A percentile compares a stretch with the other conserved stretches of the same genome.
These are phyloP conservation scores for Apotomis turbidana DNA, from an alignment of 2,888 invertebrate genomes.

Conservation along the genomic window DNA sequence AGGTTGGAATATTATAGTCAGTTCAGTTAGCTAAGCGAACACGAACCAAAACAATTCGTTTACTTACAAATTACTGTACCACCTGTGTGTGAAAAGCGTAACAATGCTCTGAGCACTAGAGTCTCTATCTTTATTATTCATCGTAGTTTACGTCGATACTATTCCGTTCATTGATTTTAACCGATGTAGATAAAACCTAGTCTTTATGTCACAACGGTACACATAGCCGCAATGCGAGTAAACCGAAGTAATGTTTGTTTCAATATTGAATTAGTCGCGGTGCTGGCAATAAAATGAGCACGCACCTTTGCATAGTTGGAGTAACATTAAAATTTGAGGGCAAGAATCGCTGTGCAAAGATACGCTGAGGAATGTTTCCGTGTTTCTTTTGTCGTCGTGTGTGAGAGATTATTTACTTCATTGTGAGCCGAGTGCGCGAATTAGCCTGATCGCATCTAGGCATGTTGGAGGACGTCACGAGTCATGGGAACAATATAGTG, in stretches of 20 bases:
- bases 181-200: constrained; percentile 67
- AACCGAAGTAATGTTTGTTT: constrained; percentile 69
- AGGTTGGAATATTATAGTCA: constrained; percentile 48
- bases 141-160: constrained; percentile 69
- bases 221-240: constrained; percentile 49
- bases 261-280: constrained; percentile 68
- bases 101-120: constrained; percentile 68
- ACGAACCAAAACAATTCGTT: constrained; percentile 27
- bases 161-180: constrained; percentile 71
- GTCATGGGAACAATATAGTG: constrained; percentile 50
- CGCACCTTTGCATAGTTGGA: constrained; percentile 51
- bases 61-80: constrained; percentile 51
- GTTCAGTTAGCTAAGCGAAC: constrained; percentile 48
- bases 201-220: constrained; percentile 72
- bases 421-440: constrained; percentile 54
- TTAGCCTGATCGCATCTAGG: constrained; percentile 59
- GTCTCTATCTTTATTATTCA: constrained; percentile 73
- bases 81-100: constrained; percentile 67
- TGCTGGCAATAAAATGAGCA: constrained; percentile 57
- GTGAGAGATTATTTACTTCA: constrained; percentile 59
- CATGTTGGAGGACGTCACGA: constrained; percentile 53
- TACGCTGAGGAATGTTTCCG: constrained; percentile 60
- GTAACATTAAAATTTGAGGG: constrained; percentile 42
- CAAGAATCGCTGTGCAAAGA: constrained; percentile 57
- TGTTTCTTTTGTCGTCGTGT: constrained; percentile 60